These are phyloP conservation scores for Meloidogyne floridensis DNA, from an alignment of 1,140 invertebrate species.

Conservation along the genomic window DNA sequence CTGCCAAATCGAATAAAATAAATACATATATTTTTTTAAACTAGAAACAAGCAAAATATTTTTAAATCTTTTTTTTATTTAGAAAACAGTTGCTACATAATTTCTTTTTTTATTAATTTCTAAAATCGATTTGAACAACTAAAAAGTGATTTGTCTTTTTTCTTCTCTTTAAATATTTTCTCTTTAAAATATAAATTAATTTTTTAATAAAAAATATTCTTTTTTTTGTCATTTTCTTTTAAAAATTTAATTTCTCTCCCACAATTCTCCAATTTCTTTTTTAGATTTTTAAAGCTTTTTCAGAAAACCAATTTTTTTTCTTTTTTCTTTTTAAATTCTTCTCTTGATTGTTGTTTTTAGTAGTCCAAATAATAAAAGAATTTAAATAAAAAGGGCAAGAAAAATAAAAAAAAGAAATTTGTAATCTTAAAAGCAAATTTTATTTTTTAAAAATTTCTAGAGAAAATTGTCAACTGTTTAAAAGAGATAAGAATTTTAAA, in stretches of 20 bases:
- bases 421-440: background rate
- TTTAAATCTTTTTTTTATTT: no score
- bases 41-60: no score
- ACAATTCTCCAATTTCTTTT: background rate
- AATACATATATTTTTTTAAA: no score
- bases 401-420: background rate
- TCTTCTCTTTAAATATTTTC: background rate
- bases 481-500: background rate
- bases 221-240: background rate
- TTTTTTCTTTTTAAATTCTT: background rate
- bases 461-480: background rate
- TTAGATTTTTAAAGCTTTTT: background rate
- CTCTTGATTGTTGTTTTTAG: background rate
- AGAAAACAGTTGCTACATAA: background rate
- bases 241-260: background rate
- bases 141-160: background rate
- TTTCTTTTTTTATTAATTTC: background rate
- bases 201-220: background rate
- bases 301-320: background rate
- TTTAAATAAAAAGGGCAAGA: background rate
- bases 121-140: background rate
- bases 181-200: background rate
- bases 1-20: no score
- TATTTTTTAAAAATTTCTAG: background rate
- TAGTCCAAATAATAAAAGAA: background rate